Evolutionary conservation across 1,140 invertebrate genomes (phyloP).

Genomic region (Drosophila virilis): DNA sequence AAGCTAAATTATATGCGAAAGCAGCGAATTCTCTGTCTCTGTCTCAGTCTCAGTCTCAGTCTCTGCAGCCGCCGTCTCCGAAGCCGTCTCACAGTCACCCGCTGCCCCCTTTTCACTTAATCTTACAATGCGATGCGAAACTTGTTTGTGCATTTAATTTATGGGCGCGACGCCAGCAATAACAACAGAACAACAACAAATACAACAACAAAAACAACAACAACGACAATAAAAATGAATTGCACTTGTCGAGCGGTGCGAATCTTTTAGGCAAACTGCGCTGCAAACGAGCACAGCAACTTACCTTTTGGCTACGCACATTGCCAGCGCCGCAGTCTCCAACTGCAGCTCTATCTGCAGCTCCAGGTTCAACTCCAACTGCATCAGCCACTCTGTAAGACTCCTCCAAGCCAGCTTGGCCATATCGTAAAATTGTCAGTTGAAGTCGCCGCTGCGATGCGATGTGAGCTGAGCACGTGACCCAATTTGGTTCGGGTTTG

Average conservation of each 20-base stretch:
- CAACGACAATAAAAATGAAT: slow-evolving; percentile 56
- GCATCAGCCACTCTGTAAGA: slow-evolving; percentile 1
- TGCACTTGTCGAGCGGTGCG: slow-evolving; percentile 72
- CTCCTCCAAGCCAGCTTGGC: slow-evolving; percentile 33
- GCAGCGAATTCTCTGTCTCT: slow-evolving; percentile 54
- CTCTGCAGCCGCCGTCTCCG: slow-evolving; percentile 6
- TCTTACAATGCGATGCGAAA: slow-evolving; percentile 71
- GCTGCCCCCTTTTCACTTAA: slow-evolving; percentile 69
- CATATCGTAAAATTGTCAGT: slow-evolving; percentile 68
- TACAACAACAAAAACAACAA: slow-evolving; percentile 22
- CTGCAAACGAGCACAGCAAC: slow-evolving; percentile 22
- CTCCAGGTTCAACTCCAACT: slow-evolving; percentile 16
- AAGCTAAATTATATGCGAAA: slow-evolving; percentile 82
- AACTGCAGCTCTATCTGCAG: slow-evolving; percentile 2
- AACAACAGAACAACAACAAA: slow-evolving; percentile 54
- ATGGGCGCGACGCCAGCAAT: slow-evolving; percentile 69
- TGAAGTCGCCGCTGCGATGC: slow-evolving; percentile 37
- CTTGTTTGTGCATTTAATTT: slow-evolving; percentile 82
- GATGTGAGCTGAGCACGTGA: slow-evolving; percentile 61
- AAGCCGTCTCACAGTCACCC: slow-evolving; percentile 10
- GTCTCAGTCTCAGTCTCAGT: slow-evolving; percentile 10
- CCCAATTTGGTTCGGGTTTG: slow-evolving; percentile 64
- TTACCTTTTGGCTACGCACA: slow-evolving; percentile 48
- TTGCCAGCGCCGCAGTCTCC: slow-evolving; percentile 10
- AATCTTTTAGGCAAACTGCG: slow-evolving; percentile 52